A percentile compares a stretch with the other conserved stretches of the same genome.
Conservation (phyloP, 2,113 vertebrate genomes). For the Paracanthobrama guichenoti region DNA sequence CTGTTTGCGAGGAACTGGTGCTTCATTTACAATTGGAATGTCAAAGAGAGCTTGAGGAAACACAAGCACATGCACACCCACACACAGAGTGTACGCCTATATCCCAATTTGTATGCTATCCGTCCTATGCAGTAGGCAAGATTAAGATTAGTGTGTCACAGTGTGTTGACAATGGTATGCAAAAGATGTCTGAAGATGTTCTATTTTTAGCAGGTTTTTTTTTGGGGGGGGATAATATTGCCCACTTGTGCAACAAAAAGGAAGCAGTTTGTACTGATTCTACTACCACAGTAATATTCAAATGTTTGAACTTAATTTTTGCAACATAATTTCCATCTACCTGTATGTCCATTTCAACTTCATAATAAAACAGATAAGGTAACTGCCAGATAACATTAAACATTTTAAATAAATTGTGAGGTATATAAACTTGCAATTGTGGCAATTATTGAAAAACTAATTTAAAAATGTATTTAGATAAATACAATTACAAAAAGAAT, state of each 20-base stretch:
- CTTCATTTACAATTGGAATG: slow-evolving; percentile 41
- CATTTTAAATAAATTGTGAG: background rate
- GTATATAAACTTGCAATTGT: background rate
- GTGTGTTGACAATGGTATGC: background rate
- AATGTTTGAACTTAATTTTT: background rate
- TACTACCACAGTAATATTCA: background rate
- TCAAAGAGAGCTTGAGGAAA: slow-evolving; percentile 34
- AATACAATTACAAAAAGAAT: background rate
- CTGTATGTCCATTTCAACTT: background rate
- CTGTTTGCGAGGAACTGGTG: slow-evolving; percentile 9
- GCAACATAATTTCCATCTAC: background rate
- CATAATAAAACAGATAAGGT: background rate
- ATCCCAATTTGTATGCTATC: slow-evolving; percentile 9
- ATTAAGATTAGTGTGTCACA: background rate
- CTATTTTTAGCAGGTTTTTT: background rate
- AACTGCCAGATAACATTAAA: background rate
- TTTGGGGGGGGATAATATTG: too few relatives aligned
- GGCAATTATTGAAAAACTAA: background rate
- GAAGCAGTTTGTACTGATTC: background rate
- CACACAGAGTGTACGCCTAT: background rate
- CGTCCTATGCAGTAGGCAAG: background rate
- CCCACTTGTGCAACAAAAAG: background rate
- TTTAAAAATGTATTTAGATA: background rate
- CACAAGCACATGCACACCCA: slow-evolving; percentile 12
- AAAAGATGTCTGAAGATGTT: background rate